phyloP scores from a whole-genome alignment of 2,797 vertebrate species.

The Nannoperca australis region DNA sequence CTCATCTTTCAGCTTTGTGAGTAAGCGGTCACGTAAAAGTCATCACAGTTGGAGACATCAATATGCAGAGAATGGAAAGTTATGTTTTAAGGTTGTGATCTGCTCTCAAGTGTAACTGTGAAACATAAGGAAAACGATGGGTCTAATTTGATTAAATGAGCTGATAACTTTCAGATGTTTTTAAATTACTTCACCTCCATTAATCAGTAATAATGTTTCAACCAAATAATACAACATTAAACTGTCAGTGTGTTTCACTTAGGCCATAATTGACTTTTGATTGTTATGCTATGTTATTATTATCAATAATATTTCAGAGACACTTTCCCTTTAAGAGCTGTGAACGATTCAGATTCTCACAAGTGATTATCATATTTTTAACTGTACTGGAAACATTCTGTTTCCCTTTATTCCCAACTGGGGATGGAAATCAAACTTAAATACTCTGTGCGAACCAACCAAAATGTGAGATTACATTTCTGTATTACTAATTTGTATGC shows the following conservation, averaged over 20 bases:
- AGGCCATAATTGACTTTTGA: not conserved
- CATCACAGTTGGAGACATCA: slow-evolving; percentile 33
- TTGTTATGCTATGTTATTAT: not conserved
- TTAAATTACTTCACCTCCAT: slow-evolving; percentile 11
- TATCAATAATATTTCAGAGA: not conserved
- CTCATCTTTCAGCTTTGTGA: slow-evolving; percentile 55
- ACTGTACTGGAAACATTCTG: not conserved
- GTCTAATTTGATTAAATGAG: slow-evolving; percentile 8
- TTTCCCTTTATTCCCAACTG: not conserved
- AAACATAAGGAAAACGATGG: not conserved
- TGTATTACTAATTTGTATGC: not conserved
- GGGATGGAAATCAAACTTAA: not conserved
- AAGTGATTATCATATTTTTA: not conserved
- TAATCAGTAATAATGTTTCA: not conserved
- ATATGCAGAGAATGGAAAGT: slow-evolving; percentile 5
- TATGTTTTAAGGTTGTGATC: slow-evolving; percentile 15
- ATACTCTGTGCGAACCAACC: not conserved
- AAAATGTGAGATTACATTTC: not conserved
- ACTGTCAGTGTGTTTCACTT: slow-evolving; percentile 19
- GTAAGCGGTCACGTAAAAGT: slow-evolving; percentile 36
- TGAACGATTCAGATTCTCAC: not conserved
- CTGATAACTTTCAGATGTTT: slow-evolving; percentile 22
- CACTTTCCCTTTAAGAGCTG: not conserved
- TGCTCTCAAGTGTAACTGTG: slow-evolving; percentile 9
- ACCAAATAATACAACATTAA: slow-evolving; percentile 13